phyloP scores from a whole-genome alignment of 2,113 vertebrate species.

The Mustela lutreola region DNA sequence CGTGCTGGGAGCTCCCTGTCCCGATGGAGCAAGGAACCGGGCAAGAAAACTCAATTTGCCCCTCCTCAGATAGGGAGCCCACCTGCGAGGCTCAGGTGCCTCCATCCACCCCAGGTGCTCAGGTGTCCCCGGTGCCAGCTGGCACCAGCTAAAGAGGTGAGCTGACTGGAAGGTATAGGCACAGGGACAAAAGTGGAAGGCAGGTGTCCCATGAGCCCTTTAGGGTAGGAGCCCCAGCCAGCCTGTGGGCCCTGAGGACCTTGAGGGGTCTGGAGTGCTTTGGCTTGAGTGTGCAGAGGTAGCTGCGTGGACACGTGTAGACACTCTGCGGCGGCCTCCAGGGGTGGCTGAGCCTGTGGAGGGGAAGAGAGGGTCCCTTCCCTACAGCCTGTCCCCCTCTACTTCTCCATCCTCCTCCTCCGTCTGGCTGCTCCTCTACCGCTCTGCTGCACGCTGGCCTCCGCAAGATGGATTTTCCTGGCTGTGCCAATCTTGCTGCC shows the following conservation, averaged over 20 bases:
- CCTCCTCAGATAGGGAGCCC: not conserved
- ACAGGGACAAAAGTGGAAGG: not conserved
- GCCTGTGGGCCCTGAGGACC: not conserved
- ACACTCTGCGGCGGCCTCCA: rapidly evolving
- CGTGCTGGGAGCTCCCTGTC: not conserved
- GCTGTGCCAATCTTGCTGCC: conserved; percentile 81
- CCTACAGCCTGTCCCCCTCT: not conserved
- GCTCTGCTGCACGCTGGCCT: conserved; percentile 62
- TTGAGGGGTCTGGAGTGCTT: not conserved
- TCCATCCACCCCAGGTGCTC: not conserved
- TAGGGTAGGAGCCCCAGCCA: not conserved
- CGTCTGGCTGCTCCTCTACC: conserved; percentile 62
- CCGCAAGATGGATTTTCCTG: conserved; percentile 76
- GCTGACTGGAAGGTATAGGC: not conserved
- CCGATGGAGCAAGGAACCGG: not conserved
- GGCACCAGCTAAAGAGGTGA: not conserved
- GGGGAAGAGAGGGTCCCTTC: not conserved
- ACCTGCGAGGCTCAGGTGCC: not conserved
- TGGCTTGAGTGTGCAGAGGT: not conserved
- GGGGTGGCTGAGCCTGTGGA: not conserved
- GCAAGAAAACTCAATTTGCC: not conserved
- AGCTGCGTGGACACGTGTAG: not conserved
- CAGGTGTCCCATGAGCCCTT: not conserved
- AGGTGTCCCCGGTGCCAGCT: not conserved
- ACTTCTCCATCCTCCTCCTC: not conserved